Conservation (phyloP, 2,888 invertebrate species). For the Augochlorella aurata region DNA sequence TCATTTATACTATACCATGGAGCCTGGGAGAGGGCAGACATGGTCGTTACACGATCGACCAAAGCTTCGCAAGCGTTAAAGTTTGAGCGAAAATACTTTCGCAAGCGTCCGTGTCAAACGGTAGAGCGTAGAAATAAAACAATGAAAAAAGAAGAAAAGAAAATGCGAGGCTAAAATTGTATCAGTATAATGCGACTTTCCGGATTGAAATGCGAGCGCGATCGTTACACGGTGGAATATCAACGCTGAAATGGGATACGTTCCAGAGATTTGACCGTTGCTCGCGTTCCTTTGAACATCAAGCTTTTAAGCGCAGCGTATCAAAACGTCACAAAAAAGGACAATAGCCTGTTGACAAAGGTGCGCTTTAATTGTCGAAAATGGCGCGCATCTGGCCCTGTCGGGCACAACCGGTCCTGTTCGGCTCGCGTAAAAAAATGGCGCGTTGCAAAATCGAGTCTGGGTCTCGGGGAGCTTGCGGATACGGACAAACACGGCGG, state of each 20-base stretch:
- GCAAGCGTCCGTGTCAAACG: neutral
- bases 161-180: neutral
- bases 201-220: neutral
- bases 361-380: slow-evolving; percentile 23
- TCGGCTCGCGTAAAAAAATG: slow-evolving; percentile 4
- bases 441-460: neutral
- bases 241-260: neutral
- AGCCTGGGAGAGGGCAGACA: no score
- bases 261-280: neutral
- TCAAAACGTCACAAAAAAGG: slow-evolving; percentile 13
- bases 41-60: neutral
- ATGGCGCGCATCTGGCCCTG: slow-evolving; percentile 2
- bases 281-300: neutral
- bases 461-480: slow-evolving; percentile 12
- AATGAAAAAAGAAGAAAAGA: neutral
- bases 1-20: no score
- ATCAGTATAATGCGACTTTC: neutral
- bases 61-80: neutral
- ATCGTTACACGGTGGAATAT: slow-evolving; percentile 14
- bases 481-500: neutral
- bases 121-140: neutral
- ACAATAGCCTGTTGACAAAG: neutral
- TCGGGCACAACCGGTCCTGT: neutral
- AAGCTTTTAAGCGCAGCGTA: neutral
- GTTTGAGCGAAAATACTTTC: neutral